These are phyloP conservation scores for Dicrostonyx torquatus DNA, from an alignment of 2,797 vertebrate species.

Conservation along the genomic window DNA sequence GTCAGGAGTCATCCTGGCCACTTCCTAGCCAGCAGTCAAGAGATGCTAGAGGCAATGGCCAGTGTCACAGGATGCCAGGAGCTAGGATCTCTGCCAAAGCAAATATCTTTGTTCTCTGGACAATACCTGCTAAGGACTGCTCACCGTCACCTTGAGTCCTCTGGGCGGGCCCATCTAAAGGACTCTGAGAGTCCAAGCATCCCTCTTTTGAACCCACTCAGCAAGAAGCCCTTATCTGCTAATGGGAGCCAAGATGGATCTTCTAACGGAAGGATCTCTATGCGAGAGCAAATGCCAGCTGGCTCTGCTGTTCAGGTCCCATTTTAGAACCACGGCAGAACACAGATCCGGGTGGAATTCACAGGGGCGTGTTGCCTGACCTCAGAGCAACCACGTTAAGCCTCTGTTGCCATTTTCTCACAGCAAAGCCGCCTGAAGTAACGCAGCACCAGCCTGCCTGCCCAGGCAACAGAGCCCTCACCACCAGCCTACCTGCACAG, in stretches of 20 bases:
- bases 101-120: slow-evolving; percentile 16
- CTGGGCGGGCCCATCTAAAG: not conserved
- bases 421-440: not conserved
- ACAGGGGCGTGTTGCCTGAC: not conserved
- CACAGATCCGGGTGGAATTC: not conserved
- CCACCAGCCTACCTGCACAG: not conserved
- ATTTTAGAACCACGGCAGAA: not conserved
- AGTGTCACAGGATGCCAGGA: not conserved
- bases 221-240: not conserved
- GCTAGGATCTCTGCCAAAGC: slow-evolving; percentile 37
- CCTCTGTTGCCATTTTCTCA: not conserved
- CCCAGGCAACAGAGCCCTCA: too few relatives aligned
- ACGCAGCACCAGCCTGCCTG: not conserved
- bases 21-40: not conserved
- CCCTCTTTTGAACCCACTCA: not conserved
- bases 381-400: not conserved
- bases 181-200: not conserved
- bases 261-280: not conserved
- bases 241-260: not conserved
- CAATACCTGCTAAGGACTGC: not conserved
- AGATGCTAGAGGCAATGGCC: not conserved
- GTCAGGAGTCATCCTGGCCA: not conserved
- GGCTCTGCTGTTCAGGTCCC: not conserved
- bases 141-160: not conserved
- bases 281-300: not conserved